Evolutionary conservation across 2,797 vertebrate species (phyloP).

Genomic region (Poeciliopsis gracilis): DNA sequence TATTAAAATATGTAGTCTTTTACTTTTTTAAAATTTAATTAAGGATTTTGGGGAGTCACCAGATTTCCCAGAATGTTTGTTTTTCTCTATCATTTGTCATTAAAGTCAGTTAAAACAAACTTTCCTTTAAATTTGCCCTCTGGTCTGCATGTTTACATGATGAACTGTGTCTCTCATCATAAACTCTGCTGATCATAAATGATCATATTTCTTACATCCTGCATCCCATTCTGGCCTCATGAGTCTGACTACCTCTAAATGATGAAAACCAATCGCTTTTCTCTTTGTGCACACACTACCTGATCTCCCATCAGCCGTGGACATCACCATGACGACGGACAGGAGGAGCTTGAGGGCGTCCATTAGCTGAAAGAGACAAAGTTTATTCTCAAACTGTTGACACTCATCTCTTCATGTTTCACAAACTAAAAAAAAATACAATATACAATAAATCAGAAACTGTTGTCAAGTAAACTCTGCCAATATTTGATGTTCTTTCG

Average conservation of each 20-base stretch:
- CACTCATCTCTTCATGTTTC: too few relatives aligned
- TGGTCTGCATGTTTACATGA: background rate
- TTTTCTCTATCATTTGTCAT: background rate
- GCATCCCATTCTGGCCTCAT: background rate
- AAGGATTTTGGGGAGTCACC: too few relatives aligned
- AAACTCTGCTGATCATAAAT: background rate
- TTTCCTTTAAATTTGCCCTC: background rate
- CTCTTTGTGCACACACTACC: slow-evolving; percentile 29
- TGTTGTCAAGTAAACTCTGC: background rate
- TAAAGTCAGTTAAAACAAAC: background rate
- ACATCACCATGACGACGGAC: slow-evolving; percentile 10
- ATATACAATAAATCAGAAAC: background rate
- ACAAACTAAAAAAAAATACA: background rate
- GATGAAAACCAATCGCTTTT: too few relatives aligned
- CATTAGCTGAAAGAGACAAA: slow-evolving; percentile 48
- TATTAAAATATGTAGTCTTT: background rate
- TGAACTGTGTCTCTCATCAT: background rate
- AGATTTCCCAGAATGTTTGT: background rate
- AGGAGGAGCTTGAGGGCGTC: slow-evolving; percentile 10
- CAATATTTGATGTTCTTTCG: background rate
- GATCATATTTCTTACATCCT: background rate
- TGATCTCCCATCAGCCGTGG: slow-evolving; percentile 5
- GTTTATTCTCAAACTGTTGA: background rate
- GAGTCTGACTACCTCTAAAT: background rate
- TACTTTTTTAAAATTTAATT: too few relatives aligned